Evolutionary conservation across 1,140 invertebrate species (phyloP), one percentile per base, ranked within the genome.

Genomic region (Calephelis nemesis): DNA sequence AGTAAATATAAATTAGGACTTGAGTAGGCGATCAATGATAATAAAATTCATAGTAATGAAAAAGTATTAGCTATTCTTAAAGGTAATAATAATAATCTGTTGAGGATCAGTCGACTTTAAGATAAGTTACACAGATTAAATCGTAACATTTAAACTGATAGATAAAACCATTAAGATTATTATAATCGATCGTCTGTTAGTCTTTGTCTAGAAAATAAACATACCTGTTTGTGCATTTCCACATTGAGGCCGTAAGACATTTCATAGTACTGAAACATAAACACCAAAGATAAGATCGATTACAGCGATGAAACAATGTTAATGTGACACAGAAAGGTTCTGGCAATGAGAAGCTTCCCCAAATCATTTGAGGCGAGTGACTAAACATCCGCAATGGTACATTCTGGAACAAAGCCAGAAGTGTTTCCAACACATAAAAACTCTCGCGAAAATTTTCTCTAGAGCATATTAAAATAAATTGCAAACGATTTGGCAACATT

Each of bases 191-290:
- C 50, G 50, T 52, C 50, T 52, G 50, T 15, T 9, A 13, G 13
- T 19, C 5, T 52, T 13, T 39, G 40, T 10, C 7, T 39, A n/a
- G 40, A 60, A 70, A 63, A 68, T 45, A 63, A 70, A 88, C 94
- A 95, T 94, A 98, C 97, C 96, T 99, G 99, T 95, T 99, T 99
- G 93, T 99, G 98, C 98, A 99, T 99, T 95, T 99, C 99, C 81
- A 99, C 98, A 93, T 99, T 99, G 87, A 99, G 95, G 76, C 98
- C 98, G 93, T 99, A 99, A 42, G 98, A 99, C 98, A 99, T 99
- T 94, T 99, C 98, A 94, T 99, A 99, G 93, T 99, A 99, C 98
- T 99, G 95, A 80, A 97, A 97, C 90, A 94, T 81, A 94, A 91
- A 92, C 70, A 74, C 63, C 42, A 82, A 87, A 88, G 85, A 79